These are phyloP conservation scores for Rotaria sp. DNA, from an alignment of 2,888 invertebrate genomes.

Conservation along the genomic window DNA sequence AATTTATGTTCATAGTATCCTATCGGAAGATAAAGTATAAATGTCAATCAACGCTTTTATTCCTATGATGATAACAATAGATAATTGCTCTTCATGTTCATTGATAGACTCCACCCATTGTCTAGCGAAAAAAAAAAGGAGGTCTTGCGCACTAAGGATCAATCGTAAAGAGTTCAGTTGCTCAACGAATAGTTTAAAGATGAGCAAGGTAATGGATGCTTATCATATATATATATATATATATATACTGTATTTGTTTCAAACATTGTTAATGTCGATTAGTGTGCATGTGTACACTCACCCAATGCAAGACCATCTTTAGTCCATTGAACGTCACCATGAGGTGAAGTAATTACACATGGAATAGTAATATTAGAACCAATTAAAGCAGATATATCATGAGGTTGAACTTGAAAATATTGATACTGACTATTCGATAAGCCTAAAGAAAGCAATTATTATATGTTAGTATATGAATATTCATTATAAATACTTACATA, in stretches of 20 bases:
- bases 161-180: no score
- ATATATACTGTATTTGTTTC: neutral
- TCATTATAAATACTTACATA: neutral
- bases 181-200: no score
- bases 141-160: neutral
- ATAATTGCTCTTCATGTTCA: neutral
- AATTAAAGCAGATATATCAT: conserved; percentile 29
- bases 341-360: conserved; percentile 33
- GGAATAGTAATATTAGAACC: conserved; percentile 31
- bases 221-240: neutral
- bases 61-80: neutral
- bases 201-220: neutral
- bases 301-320: conserved; percentile 84
- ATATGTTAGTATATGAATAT: neutral
- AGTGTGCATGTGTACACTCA: conserved; percentile 55
- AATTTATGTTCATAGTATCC: neutral
- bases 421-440: conserved; percentile 21
- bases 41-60: conserved; percentile 1
- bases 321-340: conserved; percentile 82
- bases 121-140: neutral
- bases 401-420: conserved; percentile 31
- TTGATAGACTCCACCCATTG: neutral
- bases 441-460: neutral
- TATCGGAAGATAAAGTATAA: neutral
- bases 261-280: neutral